Evolutionary conservation across 2,113 vertebrate species (phyloP), one percentile per base, ranked within the genome.

Genomic region (Sinocyclocheilus anophthalmus): DNA sequence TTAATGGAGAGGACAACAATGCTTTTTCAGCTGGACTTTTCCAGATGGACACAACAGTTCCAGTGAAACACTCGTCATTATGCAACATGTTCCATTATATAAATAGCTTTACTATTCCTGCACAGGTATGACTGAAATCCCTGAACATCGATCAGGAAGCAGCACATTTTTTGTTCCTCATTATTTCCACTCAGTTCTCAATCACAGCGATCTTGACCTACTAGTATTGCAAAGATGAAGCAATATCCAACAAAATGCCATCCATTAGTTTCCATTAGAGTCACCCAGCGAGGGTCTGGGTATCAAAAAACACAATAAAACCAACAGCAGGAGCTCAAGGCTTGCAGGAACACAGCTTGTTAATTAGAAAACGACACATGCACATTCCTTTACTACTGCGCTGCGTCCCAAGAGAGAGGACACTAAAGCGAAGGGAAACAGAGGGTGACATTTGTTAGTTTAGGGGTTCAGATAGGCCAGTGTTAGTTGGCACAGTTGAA

Each of bases 381-480:
- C 9, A n/a, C 50, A 50, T 61, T 67, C 22, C 39, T 70, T 18
- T 75, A 87, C 59, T 59, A 12, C 26, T 48, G 80, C 59, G 8
- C 67, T 10, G 5, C 3, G 73, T 59, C 87, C 79, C 87, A 5
- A 20, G 84, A 73, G 84, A 70, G 50, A 24, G 45, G 85, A 86
- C 81, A 77, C 72, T 77, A 76, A n/a, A 83, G 63, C 18, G 45
- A 84, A 50, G 63, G 86, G 87, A 87, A 87, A 88, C 87, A 87
- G n/a, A 48, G 30, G 83, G 72, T 88, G 89, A 87, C 89, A 76
- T 85, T 67, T 87, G 87, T 84, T 89, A 81, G 78, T 89, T 89
- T 89, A 86, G 87, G 70, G 57, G 57, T 48, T 65, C 69, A 67
- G 86, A 45, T 57, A 70, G 57, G 78, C 50, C 76, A 30, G 75